Evolutionary conservation across 2,113 vertebrate genomes (phyloP).

Genomic region (Bagarius yarrelli): DNA sequence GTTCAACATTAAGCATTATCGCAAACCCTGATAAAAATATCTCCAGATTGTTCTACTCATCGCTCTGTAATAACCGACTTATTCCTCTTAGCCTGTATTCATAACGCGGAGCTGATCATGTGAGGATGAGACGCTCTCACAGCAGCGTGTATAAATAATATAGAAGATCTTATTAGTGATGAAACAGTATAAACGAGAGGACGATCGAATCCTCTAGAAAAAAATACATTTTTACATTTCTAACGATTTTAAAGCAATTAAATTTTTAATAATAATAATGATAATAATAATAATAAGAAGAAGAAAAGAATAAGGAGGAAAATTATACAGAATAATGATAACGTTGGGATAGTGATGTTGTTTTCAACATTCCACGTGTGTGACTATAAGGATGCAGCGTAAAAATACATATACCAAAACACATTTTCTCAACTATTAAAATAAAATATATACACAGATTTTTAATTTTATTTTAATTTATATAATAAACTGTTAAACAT

Average conservation of each 20-base stretch:
- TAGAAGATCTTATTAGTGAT: not conserved
- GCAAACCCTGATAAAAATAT: no score
- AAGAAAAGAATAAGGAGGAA: not conserved
- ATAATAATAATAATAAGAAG: slow-evolving; percentile 5
- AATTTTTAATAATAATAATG: slow-evolving; percentile 5
- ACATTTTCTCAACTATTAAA: no score
- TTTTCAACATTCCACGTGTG: not conserved
- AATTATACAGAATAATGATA: not conserved
- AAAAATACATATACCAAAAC: not conserved
- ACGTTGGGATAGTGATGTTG: not conserved
- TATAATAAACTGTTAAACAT: not conserved
- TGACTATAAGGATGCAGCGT: not conserved
- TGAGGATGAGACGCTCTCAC: not conserved
- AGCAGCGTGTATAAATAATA: not conserved
- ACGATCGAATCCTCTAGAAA: no score
- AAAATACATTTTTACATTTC: no score
- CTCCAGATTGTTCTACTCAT: no score
- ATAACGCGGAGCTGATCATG: not conserved
- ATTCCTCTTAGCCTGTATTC: not conserved
- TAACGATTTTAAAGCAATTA: no score
- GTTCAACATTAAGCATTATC: not conserved
- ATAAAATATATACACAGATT: no score
- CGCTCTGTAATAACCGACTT: not conserved
- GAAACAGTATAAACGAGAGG: no score
- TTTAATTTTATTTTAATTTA: no score